A percentile compares a stretch with the other conserved stretches of the same genome.
Evolutionary conservation across 2,113 vertebrate species (phyloP).

Genomic region (Clarias magur): DNA sequence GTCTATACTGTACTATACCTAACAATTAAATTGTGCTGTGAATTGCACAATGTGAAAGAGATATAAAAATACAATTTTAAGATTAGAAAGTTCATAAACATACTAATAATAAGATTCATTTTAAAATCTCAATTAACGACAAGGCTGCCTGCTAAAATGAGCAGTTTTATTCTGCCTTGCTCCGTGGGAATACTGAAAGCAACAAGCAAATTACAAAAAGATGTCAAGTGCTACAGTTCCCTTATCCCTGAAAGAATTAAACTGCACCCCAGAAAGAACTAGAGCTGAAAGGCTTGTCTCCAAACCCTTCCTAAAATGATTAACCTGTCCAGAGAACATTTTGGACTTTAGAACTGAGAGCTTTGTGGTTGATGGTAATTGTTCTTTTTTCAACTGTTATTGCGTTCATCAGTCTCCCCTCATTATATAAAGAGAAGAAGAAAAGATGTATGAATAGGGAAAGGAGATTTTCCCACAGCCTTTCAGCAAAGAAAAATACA

Average conservation of each 20-base stretch:
- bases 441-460: constrained; percentile 98
- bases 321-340: constrained; percentile 91
- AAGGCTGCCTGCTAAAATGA: constrained; percentile 59
- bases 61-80: neutral
- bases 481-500: constrained; percentile 95
- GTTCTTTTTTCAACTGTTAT: constrained; percentile 91
- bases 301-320: constrained; percentile 83
- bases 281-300: constrained; percentile 87
- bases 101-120: neutral
- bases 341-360: constrained; percentile 87
- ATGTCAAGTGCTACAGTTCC: constrained; percentile 98
- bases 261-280: constrained; percentile 71
- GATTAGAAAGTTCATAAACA: neutral
- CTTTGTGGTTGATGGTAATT: constrained; percentile 92
- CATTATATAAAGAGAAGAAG: constrained; percentile 85
- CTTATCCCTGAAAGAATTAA: constrained; percentile 82
- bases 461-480: constrained; percentile 99
- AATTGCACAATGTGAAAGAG: neutral
- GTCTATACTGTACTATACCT: neutral
- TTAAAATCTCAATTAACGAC: neutral
- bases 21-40: neutral
- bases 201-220: constrained; percentile 81
- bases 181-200: constrained; percentile 90
- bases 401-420: constrained; percentile 96
- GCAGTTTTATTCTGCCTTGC: constrained; percentile 67